Base-by-base conservation (phyloP, 2,113 vertebrate species). In the Accipiter virgatus region DNA sequence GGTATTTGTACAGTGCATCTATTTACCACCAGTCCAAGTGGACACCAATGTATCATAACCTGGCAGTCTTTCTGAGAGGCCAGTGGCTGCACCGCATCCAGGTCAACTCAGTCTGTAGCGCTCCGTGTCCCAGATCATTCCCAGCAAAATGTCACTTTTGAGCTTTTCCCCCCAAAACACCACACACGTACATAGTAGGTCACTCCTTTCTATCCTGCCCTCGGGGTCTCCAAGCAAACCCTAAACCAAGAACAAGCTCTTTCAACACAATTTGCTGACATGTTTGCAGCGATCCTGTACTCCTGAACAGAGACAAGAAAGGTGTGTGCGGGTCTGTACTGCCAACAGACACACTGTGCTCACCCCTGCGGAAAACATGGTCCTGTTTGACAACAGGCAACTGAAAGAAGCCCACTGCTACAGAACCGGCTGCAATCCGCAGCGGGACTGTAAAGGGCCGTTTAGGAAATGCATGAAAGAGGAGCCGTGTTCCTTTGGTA, bases 261-360 rank as follows among this genome's bases (percentile, higher is more conserved):
- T 43, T 23, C 27, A 20, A 13, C 11, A 4, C 43, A 21, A 23
- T 67, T 45, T 29, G 40, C 26, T 17, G 42, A 2, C 1, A 0
- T 7, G 43, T n/a, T 11, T n/a, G 47, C 71, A 38, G 34, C 59
- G 40, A 34, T 12, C 7, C 18, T 56, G 74, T 18, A 17, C 36
- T 48, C 53, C 53, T 21, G 2, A 25, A 19, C 2, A 26, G 29
- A 29, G 32, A 66, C 22, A 4, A 29, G 56, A 27, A 18, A 38
- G 2, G 7, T 2, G 32, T 1, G 16, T 4, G 3, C 2, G 18
- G 15, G 31, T 34, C 70, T 19, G 31, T 3, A 12, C 25, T 7
- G 34, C 50, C n/a, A 11, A 26, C 6, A 9, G 26, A 19, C 31
- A 7, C n/a, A 4, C 63, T 11, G 45, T 1, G 34, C 61, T 45